Evolutionary conservation across 2,888 invertebrate genomes (phyloP).

Genomic region (Didymodactylos carnosus): DNA sequence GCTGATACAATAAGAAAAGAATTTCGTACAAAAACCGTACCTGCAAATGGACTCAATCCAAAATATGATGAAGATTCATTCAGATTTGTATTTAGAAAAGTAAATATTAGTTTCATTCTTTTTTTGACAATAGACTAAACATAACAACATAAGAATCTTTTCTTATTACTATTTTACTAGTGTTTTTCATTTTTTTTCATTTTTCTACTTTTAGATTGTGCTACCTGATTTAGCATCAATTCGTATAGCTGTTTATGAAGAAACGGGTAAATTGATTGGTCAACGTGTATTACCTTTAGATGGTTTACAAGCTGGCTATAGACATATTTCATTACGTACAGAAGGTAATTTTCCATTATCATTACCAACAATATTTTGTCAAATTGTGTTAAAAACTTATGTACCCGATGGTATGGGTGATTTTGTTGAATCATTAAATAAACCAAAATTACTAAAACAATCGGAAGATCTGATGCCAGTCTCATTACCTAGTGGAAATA

Average conservation of each 20-base stretch:
- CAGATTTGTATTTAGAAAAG: constrained; percentile 93
- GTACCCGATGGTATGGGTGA: constrained; percentile 96
- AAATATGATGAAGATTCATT: constrained; percentile 94
- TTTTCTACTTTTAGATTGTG: constrained; percentile 65
- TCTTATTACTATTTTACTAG: too few relatives aligned
- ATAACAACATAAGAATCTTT: background rate
- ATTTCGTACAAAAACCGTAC: constrained; percentile 75
- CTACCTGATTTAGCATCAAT: constrained; percentile 88
- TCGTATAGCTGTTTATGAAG: constrained; percentile 96
- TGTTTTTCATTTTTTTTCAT: too few relatives aligned
- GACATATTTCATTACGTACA: constrained; percentile 86
- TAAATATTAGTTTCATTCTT: too few relatives aligned
- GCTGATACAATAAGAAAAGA: constrained; percentile 96
- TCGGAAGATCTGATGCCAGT: too few relatives aligned
- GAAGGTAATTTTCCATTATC: constrained; percentile 99
- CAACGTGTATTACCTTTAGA: constrained; percentile 91
- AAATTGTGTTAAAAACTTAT: constrained; percentile 95
- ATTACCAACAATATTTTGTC: constrained; percentile 91
- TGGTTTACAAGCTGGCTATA: constrained; percentile 80
- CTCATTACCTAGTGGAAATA: too few relatives aligned
- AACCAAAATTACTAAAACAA: constrained; percentile 42
- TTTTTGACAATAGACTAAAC: too few relatives aligned
- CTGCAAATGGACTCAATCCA: constrained; percentile 90
- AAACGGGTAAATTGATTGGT: constrained; percentile 80
- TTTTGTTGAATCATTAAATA: constrained; percentile 89